phyloP scores from a whole-genome alignment of 2,888 invertebrate species.

The Trypoxylon attenuatum region DNA sequence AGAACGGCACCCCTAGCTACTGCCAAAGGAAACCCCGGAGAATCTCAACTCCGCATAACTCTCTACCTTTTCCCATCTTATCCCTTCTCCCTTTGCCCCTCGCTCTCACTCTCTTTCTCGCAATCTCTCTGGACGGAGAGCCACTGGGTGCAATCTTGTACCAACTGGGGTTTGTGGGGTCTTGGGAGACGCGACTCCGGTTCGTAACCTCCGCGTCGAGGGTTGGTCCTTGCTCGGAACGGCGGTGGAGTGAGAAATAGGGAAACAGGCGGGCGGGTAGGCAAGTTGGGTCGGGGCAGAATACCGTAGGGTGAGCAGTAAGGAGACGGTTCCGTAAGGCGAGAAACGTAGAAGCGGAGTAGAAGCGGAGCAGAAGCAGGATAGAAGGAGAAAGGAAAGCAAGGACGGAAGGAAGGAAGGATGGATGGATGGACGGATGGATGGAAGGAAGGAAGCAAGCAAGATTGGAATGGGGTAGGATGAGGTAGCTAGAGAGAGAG shows the following conservation, averaged over 20 bases:
- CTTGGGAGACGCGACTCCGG: constrained; percentile 65
- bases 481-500: constrained; percentile 24
- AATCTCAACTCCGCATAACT: no score
- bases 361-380: background rate
- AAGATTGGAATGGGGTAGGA: constrained; percentile 31
- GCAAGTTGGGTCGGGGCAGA: constrained; percentile 48
- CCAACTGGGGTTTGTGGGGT: constrained; percentile 71
- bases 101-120: no score
- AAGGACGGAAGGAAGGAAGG: constrained; percentile 14
- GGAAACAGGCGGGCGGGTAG: constrained; percentile 50
- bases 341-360: background rate
- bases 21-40: no score
- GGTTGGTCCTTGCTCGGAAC: constrained; percentile 49
- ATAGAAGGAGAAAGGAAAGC: constrained; percentile 27
- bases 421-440: constrained; percentile 21
- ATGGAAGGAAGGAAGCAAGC: constrained; percentile 4
- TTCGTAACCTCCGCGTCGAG: constrained; percentile 65
- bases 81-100: constrained; percentile 19
- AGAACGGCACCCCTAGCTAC: no score
- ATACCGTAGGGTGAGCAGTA: constrained; percentile 47
- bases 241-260: constrained; percentile 54
- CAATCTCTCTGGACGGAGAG: constrained; percentile 56
- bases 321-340: constrained; percentile 33
- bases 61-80: background rate
- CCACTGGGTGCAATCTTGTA: constrained; percentile 73